Evolutionary conservation across 2,888 invertebrate genomes (phyloP).

Genomic region (Sialis fuliginosa): DNA sequence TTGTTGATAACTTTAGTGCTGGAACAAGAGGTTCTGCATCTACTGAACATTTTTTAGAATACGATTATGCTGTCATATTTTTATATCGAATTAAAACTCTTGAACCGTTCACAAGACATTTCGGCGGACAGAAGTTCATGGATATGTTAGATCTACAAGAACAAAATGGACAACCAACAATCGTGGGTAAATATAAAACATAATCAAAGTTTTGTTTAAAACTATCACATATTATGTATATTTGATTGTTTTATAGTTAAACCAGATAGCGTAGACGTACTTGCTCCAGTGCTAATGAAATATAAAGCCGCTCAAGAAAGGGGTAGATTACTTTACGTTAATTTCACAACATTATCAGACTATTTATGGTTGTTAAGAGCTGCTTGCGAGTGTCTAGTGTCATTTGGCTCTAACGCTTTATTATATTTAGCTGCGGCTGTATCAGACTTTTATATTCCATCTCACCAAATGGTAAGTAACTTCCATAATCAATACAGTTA

Average conservation of each 20-base stretch:
- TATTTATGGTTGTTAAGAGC: slow-evolving; percentile 82
- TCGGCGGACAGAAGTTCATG: slow-evolving; percentile 58
- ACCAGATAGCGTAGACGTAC: slow-evolving; percentile 50
- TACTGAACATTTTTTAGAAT: slow-evolving; percentile 83
- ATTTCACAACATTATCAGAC: slow-evolving; percentile 74
- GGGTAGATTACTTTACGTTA: slow-evolving; percentile 54
- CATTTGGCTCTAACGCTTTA: slow-evolving; percentile 48
- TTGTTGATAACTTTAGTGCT: slow-evolving; percentile 97
- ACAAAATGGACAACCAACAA: slow-evolving; percentile 41
- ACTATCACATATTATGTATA: background rate
- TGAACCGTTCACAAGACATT: slow-evolving; percentile 81
- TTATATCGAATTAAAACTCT: slow-evolving; percentile 78
- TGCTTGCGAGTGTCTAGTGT: slow-evolving; percentile 58
- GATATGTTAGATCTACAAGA: slow-evolving; percentile 58
- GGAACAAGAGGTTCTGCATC: slow-evolving; percentile 91
- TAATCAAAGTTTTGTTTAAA: background rate
- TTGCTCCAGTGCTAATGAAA: slow-evolving; percentile 50
- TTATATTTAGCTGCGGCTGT: slow-evolving; percentile 97
- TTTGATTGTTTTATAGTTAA: slow-evolving; percentile 32
- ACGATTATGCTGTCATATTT: slow-evolving; percentile 84
- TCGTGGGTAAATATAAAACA: slow-evolving; percentile 31
- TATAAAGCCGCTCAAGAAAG: slow-evolving; percentile 67
- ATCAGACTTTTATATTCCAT: slow-evolving; percentile 95
- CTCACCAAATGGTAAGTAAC: slow-evolving; percentile 73
- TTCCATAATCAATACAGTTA: too few species aligned